A percentile compares a stretch with the other conserved stretches of the same genome.
Evolutionary conservation across 2,113 vertebrate species (phyloP).

Genomic region (Onychorhynchus coronatus): DNA sequence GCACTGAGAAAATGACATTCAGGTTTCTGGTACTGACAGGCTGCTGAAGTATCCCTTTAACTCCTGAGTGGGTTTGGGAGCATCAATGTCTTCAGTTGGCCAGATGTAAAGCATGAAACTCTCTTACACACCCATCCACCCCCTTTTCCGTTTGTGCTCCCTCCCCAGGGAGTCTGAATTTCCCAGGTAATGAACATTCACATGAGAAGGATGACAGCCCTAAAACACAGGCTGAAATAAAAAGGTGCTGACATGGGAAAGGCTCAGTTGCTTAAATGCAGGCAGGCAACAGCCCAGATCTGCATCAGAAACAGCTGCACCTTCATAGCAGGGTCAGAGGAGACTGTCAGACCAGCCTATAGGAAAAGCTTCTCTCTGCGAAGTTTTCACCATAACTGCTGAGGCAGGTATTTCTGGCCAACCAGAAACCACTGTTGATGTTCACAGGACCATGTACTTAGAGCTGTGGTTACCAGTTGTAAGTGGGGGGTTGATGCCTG

Average conservation of each 20-base stretch:
- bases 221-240: background rate
- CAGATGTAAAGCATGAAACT: background rate
- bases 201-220: background rate
- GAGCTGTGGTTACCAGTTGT: background rate
- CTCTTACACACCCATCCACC: background rate
- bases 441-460: background rate
- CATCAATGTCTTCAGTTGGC: background rate
- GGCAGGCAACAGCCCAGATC: background rate
- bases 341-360: background rate
- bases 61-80: background rate
- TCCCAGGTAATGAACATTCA: background rate
- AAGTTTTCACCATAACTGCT: background rate
- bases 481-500: background rate
- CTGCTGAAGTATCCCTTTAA: background rate
- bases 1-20: background rate
- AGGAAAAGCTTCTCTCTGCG: background rate
- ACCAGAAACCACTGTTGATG: fast-evolving
- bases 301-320: background rate
- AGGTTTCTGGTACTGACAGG: background rate
- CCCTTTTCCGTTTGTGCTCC: background rate
- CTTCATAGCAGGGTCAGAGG: background rate
- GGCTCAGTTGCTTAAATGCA: background rate
- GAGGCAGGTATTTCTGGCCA: background rate
- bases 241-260: background rate
- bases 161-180: background rate